Evolutionary conservation across 2,888 invertebrate species (phyloP).

Genomic region (Tupiocoris notatus): DNA sequence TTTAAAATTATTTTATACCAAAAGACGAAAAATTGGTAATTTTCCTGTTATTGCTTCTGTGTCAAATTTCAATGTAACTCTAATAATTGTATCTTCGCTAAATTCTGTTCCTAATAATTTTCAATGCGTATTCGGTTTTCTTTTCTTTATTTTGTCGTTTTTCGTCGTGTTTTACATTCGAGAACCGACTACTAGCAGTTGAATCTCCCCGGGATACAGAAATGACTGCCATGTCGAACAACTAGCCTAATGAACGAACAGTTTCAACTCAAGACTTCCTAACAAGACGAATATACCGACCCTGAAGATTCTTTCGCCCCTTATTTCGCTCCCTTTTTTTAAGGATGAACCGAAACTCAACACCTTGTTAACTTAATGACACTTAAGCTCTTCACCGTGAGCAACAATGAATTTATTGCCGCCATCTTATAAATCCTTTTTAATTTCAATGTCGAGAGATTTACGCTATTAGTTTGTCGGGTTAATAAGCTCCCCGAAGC

Average conservation of each 20-base stretch:
- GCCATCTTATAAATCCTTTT: conserved; percentile 42
- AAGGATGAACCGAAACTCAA: conserved; percentile 26
- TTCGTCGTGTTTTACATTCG: too few relatives aligned
- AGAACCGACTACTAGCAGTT: too few relatives aligned
- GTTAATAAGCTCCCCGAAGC: conserved; percentile 30
- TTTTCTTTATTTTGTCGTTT: too few relatives aligned
- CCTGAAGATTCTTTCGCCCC: neutral
- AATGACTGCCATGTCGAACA: neutral
- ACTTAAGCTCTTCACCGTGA: conserved; percentile 21
- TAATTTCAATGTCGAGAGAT: conserved; percentile 30
- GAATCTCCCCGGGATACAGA: neutral
- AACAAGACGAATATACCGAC: conserved; percentile 1
- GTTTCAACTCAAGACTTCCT: neutral
- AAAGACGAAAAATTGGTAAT: too few relatives aligned
- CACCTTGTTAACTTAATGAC: conserved; percentile 43
- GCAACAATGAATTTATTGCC: conserved; percentile 36
- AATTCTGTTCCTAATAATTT: too few relatives aligned
- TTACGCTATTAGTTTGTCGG: conserved; percentile 24
- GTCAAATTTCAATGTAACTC: too few relatives aligned
- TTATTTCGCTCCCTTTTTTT: neutral
- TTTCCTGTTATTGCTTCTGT: too few relatives aligned
- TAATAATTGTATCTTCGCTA: too few relatives aligned
- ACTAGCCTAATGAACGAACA: neutral
- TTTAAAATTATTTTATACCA: too few relatives aligned
- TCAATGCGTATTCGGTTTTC: too few relatives aligned